Base-by-base conservation (phyloP, 2,888 invertebrate species). In the Meteorus colon region DNA sequence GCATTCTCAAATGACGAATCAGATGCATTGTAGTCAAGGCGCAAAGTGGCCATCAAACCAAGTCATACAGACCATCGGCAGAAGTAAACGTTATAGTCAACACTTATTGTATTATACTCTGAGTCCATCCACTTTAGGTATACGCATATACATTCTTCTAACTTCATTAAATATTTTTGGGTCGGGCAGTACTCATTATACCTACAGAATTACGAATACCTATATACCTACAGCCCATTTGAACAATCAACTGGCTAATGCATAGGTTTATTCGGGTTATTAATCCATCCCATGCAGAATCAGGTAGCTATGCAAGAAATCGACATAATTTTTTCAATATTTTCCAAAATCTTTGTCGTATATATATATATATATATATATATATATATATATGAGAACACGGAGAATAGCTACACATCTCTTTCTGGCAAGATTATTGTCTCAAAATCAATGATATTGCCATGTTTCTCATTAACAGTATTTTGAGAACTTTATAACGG, bases 71-170 rank as follows among this genome's bases (percentile, higher is more conserved):
- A 63, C 12, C 27, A 41, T 4, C 41, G 16, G 41, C 12, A 66
- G 37, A 66, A 66, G 19, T n/a, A 19, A 41, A 41, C 41, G 41
- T 41, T 45, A 66, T 41, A 45, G 66, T 41, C 14, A 45, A 24
- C 41, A 55, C 19, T 6, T 19, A 55, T 10, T 24, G 55, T 55
- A 19, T 19, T 3, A 55, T 6, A 55, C 24, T 55, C 24, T 19
- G 24, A 55, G 10, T 51, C n/a, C 8, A 19, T 55, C 19, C n/a
- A 19, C 1, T 19, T 19, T 19, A 19, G 10, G 19, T 55, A 55
- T 2, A 48, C 48, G n/a, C 24, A 24, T 24, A 24, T 14, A 48
- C 48, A n/a, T 48, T n/a, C n/a, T 0, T n/a, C 48, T 48, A 5
- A 48, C 48, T 48, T 48, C 5, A 48, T 16, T n/a, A 34, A 34